Percentiles rank a stretch among this genome's conserved stretches.
phyloP scores from a whole-genome alignment of 2,113 vertebrate genomes.

The Phaethon lepturus region DNA sequence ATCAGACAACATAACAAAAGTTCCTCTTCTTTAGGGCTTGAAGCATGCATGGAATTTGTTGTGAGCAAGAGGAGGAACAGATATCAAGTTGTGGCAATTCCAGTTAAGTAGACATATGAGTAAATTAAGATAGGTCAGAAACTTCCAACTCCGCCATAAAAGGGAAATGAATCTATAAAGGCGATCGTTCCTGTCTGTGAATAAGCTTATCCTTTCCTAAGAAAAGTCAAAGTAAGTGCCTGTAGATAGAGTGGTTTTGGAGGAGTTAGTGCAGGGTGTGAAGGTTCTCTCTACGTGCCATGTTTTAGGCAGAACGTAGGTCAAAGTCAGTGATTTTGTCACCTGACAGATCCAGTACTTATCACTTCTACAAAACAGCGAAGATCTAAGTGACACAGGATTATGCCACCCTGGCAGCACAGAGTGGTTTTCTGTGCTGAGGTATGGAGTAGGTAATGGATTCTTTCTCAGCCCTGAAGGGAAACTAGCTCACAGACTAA shows the following conservation, averaged over 20 bases:
- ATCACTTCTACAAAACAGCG: background rate
- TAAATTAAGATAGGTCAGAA: background rate
- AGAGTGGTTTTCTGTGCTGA: background rate
- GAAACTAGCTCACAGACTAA: background rate
- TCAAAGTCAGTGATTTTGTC: constrained; percentile 22
- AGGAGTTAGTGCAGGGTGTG: background rate
- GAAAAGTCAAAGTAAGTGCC: background rate
- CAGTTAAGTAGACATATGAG: background rate
- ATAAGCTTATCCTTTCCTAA: background rate
- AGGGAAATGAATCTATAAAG: background rate
- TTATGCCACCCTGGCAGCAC: background rate
- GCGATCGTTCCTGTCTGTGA: background rate
- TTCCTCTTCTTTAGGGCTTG: background rate
- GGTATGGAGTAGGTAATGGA: background rate
- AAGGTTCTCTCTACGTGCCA: background rate
- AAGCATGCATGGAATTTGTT: background rate
- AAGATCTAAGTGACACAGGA: background rate
- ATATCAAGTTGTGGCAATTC: background rate
- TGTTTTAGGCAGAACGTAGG: constrained; percentile 14
- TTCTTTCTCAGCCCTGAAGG: background rate
- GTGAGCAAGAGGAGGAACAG: background rate
- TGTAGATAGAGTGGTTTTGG: background rate
- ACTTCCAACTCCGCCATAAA: background rate
- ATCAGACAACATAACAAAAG: background rate
- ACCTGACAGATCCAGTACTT: constrained; percentile 33